phyloP scores from a whole-genome alignment of 2,797 vertebrate species.

The Uromys caudimaculatus region DNA sequence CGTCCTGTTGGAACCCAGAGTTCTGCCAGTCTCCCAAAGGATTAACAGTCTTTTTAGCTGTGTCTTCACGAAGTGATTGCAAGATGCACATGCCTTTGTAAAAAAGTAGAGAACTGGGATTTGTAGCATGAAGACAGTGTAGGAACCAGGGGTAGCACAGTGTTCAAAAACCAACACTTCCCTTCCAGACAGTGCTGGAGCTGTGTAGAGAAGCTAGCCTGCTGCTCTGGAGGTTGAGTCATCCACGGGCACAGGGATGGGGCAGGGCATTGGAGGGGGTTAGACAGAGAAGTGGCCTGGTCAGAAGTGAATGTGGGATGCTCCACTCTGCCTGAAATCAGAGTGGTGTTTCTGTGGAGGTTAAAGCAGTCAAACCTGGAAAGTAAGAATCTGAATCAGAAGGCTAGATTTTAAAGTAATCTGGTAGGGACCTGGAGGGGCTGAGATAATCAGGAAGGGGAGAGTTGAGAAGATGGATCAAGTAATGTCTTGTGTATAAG shows the following conservation, averaged over 20 bases:
- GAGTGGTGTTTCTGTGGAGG: constrained; percentile 27
- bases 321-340: constrained; percentile 23
- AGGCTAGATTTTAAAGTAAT: neutral
- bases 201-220: neutral
- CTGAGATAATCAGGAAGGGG: neutral
- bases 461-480: neutral
- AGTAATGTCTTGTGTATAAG: constrained; percentile 26
- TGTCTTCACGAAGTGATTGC: constrained; percentile 4
- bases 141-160: neutral
- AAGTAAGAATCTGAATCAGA: neutral
- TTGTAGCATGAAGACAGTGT: neutral
- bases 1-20: neutral
- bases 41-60: neutral
- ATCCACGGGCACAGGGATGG: neutral
- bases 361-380: neutral
- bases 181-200: neutral
- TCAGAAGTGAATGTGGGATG: constrained; percentile 18
- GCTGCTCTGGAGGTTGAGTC: neutral
- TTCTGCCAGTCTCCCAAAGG: neutral
- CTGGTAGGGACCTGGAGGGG: constrained; percentile 15
- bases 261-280: neutral
- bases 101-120: constrained; percentile 4
- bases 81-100: neutral
- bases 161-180: neutral
- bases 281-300: neutral